Evolutionary conservation across 2,888 invertebrate species (phyloP), one percentile per base, ranked within the genome.

Genomic region (Eurytoma californica): DNA sequence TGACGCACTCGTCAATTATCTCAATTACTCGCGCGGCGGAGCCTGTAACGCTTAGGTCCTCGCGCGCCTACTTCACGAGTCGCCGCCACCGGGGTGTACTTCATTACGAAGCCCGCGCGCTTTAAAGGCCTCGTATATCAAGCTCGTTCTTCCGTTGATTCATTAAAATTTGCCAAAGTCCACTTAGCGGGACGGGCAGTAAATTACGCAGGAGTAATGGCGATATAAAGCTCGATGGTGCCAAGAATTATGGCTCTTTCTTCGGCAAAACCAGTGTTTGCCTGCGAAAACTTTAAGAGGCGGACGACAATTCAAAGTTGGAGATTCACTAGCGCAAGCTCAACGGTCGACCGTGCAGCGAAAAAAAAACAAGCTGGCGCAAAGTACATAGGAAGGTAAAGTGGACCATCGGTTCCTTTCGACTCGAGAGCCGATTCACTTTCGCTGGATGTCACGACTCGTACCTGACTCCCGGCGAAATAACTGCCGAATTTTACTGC

Each of bases 401-500:
- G 39, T 57, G n/a, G 20, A 18, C 57, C 66, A 39, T 39, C 7
- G 39, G 39, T 7, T 4, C 39, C 39, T 39, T 39, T 39, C 39
- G 39, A 39, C 7, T 7, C 39, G 7, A 4, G 7, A 7, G 7
- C 9, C 39, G 39, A 9, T 39, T 39, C 39, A 9, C 39, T 39
- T 39, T 39, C 39, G 39, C 7, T 9, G 39, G 63, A 28, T 28
- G 53, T 49, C 66, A 58, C 72, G 74, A 77, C 80, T 82, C 82
- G 78, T 69, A 66, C 77, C 81, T 61, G 70, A 82, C 24, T 24
- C 24, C 2, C 24, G 24, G 16, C 20, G 60, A 80, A 82, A 84
- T 83, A 82, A 77, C 82, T 79, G 82, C 80, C 79, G 82, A 84
- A 84, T 84, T 85, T 86, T 82, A 84, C 81, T 80, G 70, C 72